These are phyloP conservation scores for Argya squamiceps DNA, from an alignment of 2,797 vertebrate genomes.

Conservation along the genomic window DNA sequence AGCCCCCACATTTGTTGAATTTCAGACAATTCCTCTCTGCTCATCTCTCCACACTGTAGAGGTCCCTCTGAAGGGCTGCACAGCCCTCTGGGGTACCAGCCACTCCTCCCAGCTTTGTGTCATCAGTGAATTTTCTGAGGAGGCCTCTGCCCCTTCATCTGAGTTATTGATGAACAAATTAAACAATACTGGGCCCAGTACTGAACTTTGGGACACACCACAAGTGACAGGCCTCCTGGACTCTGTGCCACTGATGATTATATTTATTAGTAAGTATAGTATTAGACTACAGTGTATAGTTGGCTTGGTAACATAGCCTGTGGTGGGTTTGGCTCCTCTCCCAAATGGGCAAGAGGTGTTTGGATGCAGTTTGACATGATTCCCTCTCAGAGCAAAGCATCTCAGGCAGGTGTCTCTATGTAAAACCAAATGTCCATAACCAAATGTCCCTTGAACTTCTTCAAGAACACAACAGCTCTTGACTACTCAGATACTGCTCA, in stretches of 20 bases:
- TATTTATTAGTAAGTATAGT: background rate
- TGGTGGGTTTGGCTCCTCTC: background rate
- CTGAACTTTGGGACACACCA: background rate
- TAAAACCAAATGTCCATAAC: background rate
- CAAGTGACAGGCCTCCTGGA: background rate
- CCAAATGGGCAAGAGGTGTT: background rate
- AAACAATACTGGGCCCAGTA: background rate
- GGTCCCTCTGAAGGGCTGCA: background rate
- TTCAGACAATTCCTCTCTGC: background rate
- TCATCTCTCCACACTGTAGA: fast-evolving
- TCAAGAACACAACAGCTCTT: background rate
- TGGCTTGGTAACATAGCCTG: background rate
- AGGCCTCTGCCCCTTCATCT: background rate
- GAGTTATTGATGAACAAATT: background rate
- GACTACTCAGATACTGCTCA: background rate
- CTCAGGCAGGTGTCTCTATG: background rate
- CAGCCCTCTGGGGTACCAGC: fast-evolving
- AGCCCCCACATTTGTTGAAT: background rate
- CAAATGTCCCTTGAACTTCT: background rate
- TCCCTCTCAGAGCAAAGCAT: background rate
- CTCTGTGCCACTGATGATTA: background rate
- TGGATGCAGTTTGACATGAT: background rate
- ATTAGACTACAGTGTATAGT: background rate
- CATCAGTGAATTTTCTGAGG: background rate
- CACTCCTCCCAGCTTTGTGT: background rate